Base-by-base conservation (phyloP, 2,113 vertebrate species). In the Sorex fumeus region DNA sequence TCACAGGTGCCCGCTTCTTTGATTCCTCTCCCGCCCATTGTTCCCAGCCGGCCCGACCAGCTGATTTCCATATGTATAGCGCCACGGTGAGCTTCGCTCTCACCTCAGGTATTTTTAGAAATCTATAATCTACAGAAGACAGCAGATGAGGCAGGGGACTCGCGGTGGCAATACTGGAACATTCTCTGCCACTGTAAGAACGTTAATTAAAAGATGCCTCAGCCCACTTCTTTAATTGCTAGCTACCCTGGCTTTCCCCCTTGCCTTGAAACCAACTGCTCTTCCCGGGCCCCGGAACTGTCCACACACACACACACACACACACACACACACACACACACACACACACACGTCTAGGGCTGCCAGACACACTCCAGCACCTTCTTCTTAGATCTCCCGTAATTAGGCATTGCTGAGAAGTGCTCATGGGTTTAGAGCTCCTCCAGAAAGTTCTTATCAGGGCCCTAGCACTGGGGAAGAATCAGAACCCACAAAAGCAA, bases 11-110 rank as follows among this genome's bases (percentile, higher is more conserved):
- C 94, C 94, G 90, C 86, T 94, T 32, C 89, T 96, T 64, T 96
- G 94, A 94, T 93, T 93, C 91, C 91, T 97, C 0, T 27, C 74
- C 91, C 91, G 97, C 0, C 28, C 74, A 18, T 76, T 93, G 95
- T 91, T 67, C 94, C 40, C 88, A 77, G 87, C 76, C 93, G 69
- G 75, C 43, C 25, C 90, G 85, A 76, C n/a, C 90, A 95, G 97
- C 89, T 90, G 88, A 95, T 96, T 96, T 95, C 96, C 97, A 94
- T 88, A 88, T 96, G 84, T 93, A 87, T 53, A 78, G 94, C 96
- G 90, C 82, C 70, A 67, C 43, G 0, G 1, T 36, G 2, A 45
- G 94, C 92, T 79, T 95, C 67, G 1, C 90, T 76, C 50, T 95
- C 96, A 97, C 15, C 84, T 82, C 84, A 71, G 18, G 45, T 96